Evolutionary conservation across 2,797 vertebrate genomes (phyloP), one percentile per base, ranked within the genome.

Genomic region (Chromis chromis): DNA sequence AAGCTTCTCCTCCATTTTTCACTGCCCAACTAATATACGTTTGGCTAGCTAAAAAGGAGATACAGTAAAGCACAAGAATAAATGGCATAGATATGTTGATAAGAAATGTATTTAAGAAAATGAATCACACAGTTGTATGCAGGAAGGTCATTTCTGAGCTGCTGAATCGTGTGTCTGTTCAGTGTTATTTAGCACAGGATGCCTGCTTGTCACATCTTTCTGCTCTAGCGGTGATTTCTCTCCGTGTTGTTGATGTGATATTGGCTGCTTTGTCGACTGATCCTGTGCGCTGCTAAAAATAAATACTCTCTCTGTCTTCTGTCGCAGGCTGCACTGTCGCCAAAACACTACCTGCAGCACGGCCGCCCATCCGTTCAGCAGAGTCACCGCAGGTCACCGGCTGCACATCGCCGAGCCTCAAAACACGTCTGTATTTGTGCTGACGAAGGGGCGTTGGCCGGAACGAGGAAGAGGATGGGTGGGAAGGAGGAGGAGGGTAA

Each of bases 241-340:
- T 79, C 14, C 0, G 74, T 22, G 39, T 19, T 40, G 53, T 58
- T 28, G 50, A 55, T 61, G 50, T 74, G 33, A 36, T 36, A 31
- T 25, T 50, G 66, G 74, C 78, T 53, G 59, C 63, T 73, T 62
- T 57, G 28, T 44, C 50, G 22, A 48, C 70, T 76, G 76, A 80
- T 68, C 53, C 76, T 39, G 24, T 19, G 6, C 9, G 22, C 50
- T 58, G 76, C 88, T 88, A 90, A 74, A 89, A 90, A 90, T 90
- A 89, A 81, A 73, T 0, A 0, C 33, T 48, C 59, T 48, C 59
- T 57, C 64, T 65, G 66, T 74, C 64, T 69, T 70, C 44, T 83
- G 72, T 77, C 67, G 76, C 84, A 74, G 63, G 70, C 71, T 62
- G 79, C 57, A 1, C 49, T 22, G 27, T 21, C 52, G 74, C 82